These are phyloP conservation scores for Hypsopygia costalis DNA, from an alignment of 2,888 invertebrate species.

Conservation along the genomic window DNA sequence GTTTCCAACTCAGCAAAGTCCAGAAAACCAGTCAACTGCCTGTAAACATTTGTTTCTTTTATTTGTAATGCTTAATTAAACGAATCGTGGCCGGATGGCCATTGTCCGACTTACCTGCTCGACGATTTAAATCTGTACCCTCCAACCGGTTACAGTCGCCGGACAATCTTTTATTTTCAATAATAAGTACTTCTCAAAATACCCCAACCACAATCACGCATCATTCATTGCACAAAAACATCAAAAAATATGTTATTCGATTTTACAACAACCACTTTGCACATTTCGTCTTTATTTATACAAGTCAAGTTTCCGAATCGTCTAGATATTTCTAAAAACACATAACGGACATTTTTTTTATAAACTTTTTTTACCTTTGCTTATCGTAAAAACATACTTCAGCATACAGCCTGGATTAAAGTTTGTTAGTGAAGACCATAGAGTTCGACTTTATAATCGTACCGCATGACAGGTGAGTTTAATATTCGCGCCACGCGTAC, in stretches of 20 bases:
- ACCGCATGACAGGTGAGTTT: constrained; percentile 33
- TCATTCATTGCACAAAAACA: constrained; percentile 42
- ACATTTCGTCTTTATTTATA: constrained; percentile 16
- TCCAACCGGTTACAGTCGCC: constrained; percentile 54
- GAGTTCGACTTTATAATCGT: constrained; percentile 39
- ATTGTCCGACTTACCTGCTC: constrained; percentile 72
- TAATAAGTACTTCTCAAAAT: constrained; percentile 56
- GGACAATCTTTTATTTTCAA: constrained; percentile 61
- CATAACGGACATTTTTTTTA: constrained; percentile 5
- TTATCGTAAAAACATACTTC: constrained; percentile 27
- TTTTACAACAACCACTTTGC: constrained; percentile 20
- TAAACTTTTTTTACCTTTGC: constrained; percentile 4
- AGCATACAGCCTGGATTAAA: constrained; percentile 22
- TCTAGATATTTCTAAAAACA: constrained; percentile 5
- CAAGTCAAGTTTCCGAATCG: background rate
- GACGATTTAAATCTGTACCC: constrained; percentile 57
- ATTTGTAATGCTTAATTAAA: constrained; percentile 70
- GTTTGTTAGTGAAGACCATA: constrained; percentile 27
- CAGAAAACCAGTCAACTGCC: constrained; percentile 18
- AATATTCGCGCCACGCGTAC: constrained; percentile 57
- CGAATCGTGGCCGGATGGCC: constrained; percentile 64
- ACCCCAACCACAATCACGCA: constrained; percentile 42
- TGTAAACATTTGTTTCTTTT: constrained; percentile 40
- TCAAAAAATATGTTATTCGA: constrained; percentile 16
- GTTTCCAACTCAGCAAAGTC: constrained; percentile 15